Conservation (phyloP, 2,888 invertebrate genomes). For the Spialia ferax region DNA sequence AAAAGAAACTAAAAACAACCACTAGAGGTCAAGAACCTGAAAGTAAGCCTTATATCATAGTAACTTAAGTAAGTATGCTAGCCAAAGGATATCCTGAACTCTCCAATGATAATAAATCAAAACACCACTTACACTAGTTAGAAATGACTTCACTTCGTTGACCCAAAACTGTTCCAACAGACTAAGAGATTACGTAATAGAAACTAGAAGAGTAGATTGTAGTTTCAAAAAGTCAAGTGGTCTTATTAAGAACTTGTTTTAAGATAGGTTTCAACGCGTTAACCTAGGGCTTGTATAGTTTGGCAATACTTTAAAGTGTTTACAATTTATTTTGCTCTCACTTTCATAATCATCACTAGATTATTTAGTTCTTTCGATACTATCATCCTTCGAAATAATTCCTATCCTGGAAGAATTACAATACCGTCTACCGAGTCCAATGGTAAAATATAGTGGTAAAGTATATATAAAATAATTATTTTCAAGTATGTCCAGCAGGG, state of each 20-base stretch:
- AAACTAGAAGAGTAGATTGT: slow-evolving; percentile 2
- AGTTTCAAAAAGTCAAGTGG: slow-evolving; percentile 25
- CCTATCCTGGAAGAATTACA: too few relatives aligned
- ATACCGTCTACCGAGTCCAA: too few relatives aligned
- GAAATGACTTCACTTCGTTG: slow-evolving; percentile 38
- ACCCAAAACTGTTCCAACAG: slow-evolving; percentile 32
- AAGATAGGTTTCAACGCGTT: background rate
- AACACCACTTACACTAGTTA: slow-evolving; percentile 32
- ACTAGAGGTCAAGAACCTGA: background rate
- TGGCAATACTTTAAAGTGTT: too few relatives aligned
- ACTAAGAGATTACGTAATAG: slow-evolving; percentile 31
- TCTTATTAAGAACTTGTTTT: slow-evolving; percentile 23
- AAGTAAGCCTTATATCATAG: background rate
- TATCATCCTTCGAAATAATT: too few relatives aligned
- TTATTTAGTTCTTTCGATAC: too few relatives aligned
- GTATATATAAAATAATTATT: too few relatives aligned
- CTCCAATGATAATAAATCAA: slow-evolving; percentile 35
- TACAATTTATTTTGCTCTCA: too few relatives aligned
- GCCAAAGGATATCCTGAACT: slow-evolving; percentile 32
- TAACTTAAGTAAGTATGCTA: background rate
- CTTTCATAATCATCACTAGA: too few relatives aligned
- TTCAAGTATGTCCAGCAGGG: too few relatives aligned
- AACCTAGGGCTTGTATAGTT: background rate
- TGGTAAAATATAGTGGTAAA: too few relatives aligned
- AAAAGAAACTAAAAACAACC: too few relatives aligned